phyloP scores from a whole-genome alignment of 2,113 vertebrate genomes.

The Oryzias woworae region DNA sequence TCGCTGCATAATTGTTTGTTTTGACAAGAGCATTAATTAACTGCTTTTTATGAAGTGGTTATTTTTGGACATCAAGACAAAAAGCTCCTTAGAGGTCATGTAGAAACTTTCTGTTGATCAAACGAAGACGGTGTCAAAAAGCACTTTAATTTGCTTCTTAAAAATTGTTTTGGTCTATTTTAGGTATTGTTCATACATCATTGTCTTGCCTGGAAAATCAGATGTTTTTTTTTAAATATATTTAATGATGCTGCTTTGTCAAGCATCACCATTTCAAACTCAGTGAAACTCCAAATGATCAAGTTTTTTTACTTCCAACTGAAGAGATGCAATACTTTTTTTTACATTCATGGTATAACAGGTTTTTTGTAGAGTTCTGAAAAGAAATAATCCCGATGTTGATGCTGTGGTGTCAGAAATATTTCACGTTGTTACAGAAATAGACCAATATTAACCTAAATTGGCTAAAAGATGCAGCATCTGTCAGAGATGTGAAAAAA shows the following conservation, averaged over 20 bases:
- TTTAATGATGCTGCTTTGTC: too few species aligned
- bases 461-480: background rate
- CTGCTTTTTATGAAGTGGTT: slow-evolving; percentile 21
- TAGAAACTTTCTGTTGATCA: slow-evolving; percentile 22
- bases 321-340: background rate
- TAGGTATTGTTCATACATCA: too few species aligned
- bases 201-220: too few species aligned
- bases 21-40: slow-evolving; percentile 27
- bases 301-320: too few species aligned
- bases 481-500: background rate
- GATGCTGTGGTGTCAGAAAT: too few species aligned
- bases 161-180: background rate
- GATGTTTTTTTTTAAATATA: too few species aligned
- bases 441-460: too few species aligned
- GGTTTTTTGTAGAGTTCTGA: too few species aligned
- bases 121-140: slow-evolving; percentile 6
- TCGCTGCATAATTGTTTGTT: slow-evolving; percentile 21
- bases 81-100: slow-evolving; percentile 28
- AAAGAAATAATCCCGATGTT: too few species aligned
- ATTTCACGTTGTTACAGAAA: too few species aligned
- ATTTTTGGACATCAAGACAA: slow-evolving; percentile 33
- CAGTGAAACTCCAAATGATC: too few species aligned
- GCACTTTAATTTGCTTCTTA: slow-evolving; percentile 4
- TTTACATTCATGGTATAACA: background rate
- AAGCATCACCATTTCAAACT: too few species aligned